A percentile compares a stretch with the other conserved stretches of the same genome.
Conservation (phyloP, 2,797 vertebrate species). For the Mus minutoides region DNA sequence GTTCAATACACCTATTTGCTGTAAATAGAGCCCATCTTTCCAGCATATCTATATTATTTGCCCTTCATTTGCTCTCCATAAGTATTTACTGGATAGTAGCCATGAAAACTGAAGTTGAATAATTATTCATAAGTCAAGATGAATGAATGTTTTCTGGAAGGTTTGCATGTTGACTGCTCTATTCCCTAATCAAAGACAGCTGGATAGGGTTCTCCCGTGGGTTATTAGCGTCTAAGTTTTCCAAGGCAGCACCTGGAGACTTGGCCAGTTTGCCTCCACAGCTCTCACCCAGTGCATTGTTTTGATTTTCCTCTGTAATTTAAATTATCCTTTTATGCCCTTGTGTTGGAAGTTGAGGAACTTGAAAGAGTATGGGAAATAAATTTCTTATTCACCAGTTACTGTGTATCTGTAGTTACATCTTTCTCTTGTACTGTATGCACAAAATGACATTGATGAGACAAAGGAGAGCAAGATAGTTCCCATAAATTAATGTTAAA, state of each 20-base stretch:
- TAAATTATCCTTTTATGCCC: background rate
- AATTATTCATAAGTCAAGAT: conserved; percentile 63
- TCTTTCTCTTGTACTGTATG: background rate
- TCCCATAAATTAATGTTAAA: background rate
- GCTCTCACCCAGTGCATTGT: conserved; percentile 56
- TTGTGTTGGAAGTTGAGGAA: conserved; percentile 42
- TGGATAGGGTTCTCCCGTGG: conserved; percentile 48
- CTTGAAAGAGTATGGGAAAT: conserved; percentile 15
- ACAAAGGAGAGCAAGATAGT: background rate
- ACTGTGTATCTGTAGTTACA: background rate
- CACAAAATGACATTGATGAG: background rate
- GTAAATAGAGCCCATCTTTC: background rate
- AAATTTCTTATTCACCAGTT: conserved; percentile 11
- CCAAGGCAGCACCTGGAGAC: conserved; percentile 44
- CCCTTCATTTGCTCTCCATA: conserved; percentile 25
- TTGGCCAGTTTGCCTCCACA: background rate
- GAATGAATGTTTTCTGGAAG: conserved; percentile 48
- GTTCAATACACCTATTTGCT: background rate
- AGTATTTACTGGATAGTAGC: conserved; percentile 18
- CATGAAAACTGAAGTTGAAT: conserved; percentile 59
- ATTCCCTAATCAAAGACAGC: conserved; percentile 71
- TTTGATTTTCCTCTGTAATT: conserved; percentile 64
- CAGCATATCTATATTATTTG: background rate
- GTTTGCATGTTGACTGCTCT: conserved; percentile 49
- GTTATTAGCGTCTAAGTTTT: conserved; percentile 61